Evolutionary conservation across 2,888 invertebrate genomes (phyloP), one percentile per base, ranked within the genome.

Genomic region (Dastarcus helophoroides): DNA sequence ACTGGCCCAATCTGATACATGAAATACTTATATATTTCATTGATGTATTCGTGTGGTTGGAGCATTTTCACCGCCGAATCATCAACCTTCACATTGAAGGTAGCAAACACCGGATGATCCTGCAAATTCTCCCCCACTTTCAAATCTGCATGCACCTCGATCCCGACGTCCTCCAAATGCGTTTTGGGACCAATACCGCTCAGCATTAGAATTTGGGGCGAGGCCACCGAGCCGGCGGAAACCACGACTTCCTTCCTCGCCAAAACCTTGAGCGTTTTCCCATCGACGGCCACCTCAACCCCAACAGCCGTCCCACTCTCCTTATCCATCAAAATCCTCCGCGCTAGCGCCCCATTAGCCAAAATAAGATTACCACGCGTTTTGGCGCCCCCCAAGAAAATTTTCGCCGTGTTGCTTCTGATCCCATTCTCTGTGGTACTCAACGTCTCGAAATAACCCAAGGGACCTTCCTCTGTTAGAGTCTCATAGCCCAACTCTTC

Each of bases 181-280:
- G 67, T 50, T 27, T 51, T 54, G 0, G 71, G 72, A 0, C 73
- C 73, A 6, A 79, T 63, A 1, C 80, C 80, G 1, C 77, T 78
- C 8, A 79, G 53, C 71, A 79, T 69, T 22, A 82, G 57, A 3
- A 82, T 44, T 47, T 81, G 77, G 0, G 80, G 76, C 2, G 73
- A 68, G 42, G 71, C 76, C 28, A 81, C 64, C 2, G 74, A 64
- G 3, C 81, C 81, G 1, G 71, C 75, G 6, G 73, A 70, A 3
- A 82, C 44, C 33, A 81, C 70, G 1, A 81, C 66, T 44, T 76
- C 76, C 35, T 69, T 72, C 7, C 59, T 60, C 3, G 73, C 73
- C 26, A 40, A 44, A 7, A 50, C 37, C 2, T 36, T 49, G 2
- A 59, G 25, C 3, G 38, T 38, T 26, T 42, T 42, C 9, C 48